These are phyloP conservation scores for Alethe castanea DNA, from an alignment of 2,113 vertebrate species.

Conservation along the genomic window DNA sequence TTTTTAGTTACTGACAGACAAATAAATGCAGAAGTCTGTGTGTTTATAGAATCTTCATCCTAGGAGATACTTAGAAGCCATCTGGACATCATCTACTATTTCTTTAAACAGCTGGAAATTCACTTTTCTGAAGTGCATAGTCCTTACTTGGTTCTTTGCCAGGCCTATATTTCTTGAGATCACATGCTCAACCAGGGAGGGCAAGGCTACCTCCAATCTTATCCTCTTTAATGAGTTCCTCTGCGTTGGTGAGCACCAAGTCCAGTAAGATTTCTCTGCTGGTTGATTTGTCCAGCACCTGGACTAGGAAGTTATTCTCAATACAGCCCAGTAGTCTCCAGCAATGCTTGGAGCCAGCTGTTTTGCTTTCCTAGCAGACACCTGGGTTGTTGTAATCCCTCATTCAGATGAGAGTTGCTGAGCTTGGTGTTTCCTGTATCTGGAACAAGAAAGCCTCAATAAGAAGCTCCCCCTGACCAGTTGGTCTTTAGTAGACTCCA, in stretches of 20 bases:
- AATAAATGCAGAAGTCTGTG: neutral
- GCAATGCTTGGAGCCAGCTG: neutral
- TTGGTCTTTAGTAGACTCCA: neutral
- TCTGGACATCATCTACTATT: neutral
- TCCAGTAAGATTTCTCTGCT: neutral
- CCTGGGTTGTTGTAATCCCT: neutral
- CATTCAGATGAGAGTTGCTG: rapidly evolving
- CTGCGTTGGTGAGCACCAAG: neutral
- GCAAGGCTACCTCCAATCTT: neutral
- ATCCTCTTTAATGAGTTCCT: neutral
- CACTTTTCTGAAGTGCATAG: neutral
- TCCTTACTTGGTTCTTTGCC: neutral
- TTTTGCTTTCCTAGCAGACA: neutral
- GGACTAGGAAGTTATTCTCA: neutral
- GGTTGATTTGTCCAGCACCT: neutral
- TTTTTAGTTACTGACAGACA: neutral
- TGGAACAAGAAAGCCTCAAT: neutral
- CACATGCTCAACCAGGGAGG: neutral
- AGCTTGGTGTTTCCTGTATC: neutral
- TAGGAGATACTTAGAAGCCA: neutral
- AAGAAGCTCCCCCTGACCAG: rapidly evolving
- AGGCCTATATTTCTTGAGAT: neutral
- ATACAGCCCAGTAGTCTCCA: neutral
- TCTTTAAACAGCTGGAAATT: neutral
- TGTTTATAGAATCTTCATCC: neutral